Percentiles rank a stretch among this genome's conserved stretches.
These are phyloP conservation scores for Norana najaformis DNA, from an alignment of 2,888 invertebrate genomes.

Conservation along the genomic window DNA sequence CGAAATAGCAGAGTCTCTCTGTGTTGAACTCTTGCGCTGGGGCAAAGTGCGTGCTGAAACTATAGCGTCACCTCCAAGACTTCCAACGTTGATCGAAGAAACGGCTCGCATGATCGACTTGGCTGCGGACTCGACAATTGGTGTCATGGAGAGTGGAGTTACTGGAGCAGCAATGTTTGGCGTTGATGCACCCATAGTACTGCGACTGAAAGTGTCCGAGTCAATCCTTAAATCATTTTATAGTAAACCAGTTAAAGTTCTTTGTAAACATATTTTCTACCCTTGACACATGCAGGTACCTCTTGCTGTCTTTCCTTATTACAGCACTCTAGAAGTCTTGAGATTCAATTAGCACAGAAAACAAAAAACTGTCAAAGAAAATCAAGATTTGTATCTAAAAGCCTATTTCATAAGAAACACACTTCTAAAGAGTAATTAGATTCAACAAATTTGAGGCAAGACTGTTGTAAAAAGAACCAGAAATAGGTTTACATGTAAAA, in stretches of 20 bases:
- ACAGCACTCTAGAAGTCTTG: not conserved
- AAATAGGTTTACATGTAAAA: too few relatives aligned
- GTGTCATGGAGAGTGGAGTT: not conserved
- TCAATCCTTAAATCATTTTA: conserved; percentile 13
- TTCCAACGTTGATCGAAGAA: conserved; percentile 17
- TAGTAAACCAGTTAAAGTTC: conserved; percentile 5
- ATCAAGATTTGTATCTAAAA: not conserved
- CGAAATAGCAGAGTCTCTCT: conserved; percentile 15
- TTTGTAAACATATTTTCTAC: not conserved
- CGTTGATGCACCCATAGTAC: not conserved
- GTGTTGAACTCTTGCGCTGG: conserved; percentile 19
- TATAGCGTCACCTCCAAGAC: not conserved
- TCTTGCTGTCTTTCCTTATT: not conserved
- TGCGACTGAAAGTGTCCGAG: conserved; percentile 19
- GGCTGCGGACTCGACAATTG: not conserved
- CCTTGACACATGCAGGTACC: too few relatives aligned
- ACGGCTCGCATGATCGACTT: conserved; percentile 22
- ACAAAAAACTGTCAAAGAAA: not conserved
- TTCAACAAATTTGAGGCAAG: not conserved
- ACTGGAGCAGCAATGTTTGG: conserved; percentile 1
- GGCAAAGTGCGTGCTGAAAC: not conserved
- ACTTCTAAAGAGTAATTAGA: not conserved
- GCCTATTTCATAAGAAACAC: not conserved
- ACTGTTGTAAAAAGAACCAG: too few relatives aligned
- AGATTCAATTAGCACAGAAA: not conserved